Evolutionary conservation across 2,888 invertebrate species (phyloP), one percentile per base, ranked within the genome.

Genomic region (Zhuqinia jingwanae): DNA sequence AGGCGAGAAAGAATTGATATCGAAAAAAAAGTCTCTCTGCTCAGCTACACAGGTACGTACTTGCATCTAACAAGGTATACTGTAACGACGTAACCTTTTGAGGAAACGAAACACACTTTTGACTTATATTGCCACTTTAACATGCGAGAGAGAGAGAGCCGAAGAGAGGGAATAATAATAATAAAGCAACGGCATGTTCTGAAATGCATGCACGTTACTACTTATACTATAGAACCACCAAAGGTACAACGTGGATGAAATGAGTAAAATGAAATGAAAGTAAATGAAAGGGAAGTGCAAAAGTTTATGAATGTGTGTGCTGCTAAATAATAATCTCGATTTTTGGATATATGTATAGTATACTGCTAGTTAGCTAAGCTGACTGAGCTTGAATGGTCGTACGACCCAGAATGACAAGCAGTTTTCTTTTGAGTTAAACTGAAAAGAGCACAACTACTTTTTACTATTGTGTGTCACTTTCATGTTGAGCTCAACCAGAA

Each of bases 1-100:
- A 22, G 45, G 45, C 45, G 45, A 68, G 68, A 68, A 68, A 68
- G 42, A 68, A 68, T 68, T 68, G 45, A 68, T 45, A 68, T 68
- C 45, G 45, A 68, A 68, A 68, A 68, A 65, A 68, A 17, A 6
- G 20, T 22, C 45, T 45, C 45, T 68, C 65, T 20, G 42, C 65
- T 2, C 30, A n/a, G n/a, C n/a, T n/a, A n/a, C n/a, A n/a, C n/a
- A n/a, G n/a, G n/a, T n/a, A n/a, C 47, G 47, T 47, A 47, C 15
- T 47, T 15, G 47, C 13, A 47, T n/a, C n/a, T n/a, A n/a, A n/a
- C n/a, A n/a, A n/a, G n/a, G n/a, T n/a, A n/a, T n/a, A n/a, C n/a
- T n/a, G n/a, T n/a, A n/a, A n/a, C n/a, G n/a, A n/a, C n/a, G 30
- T n/a, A 63, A 63, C 30, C 63, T 30, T 30, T 30, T 63, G 3